Base-by-base conservation (phyloP, 2,888 invertebrate genomes). In the Tenthredo scrophulariae region DNA sequence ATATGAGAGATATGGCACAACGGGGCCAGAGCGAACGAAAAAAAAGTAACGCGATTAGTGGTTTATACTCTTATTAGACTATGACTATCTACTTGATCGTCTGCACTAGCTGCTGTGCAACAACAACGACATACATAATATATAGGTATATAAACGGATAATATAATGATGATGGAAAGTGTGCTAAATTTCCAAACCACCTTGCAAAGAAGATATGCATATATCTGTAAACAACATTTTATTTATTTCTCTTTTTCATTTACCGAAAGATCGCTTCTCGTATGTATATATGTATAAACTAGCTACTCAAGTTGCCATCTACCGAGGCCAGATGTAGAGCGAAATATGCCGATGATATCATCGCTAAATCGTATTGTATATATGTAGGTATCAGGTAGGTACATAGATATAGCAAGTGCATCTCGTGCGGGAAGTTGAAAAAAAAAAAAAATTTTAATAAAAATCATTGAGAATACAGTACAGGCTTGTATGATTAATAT, bases 281-380 rank as follows among this genome's bases (percentile, higher is more conserved):
- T 50, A 50, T 5, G 5, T 70, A 33, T n/a, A n/a, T 33, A 33
- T 37, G n/a, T 18, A 18, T 37, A 37, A 15, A 29, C 70, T 5
- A 37, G 40, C 9, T n/a, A 70, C 18, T 33, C 37, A 70, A 70
- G 33, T 29, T 33, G 26, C 26, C 22, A 62, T 18, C 9, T 18
- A 70, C 7, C 40, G 74, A 75, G 43, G 46, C 46, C 43, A 75
- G 22, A 43, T 75, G 13, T 70, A 70, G 37, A 70, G 70, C 70
- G 46, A 62, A 62, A 50, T 50, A n/a, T 50, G 50, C 50, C 50
- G 50, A 50, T 50, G 50, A 72, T 33, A 72, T 72, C 72, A 72
- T 72, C 40, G 72, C 72, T 43, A 37, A 50, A 50, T 50, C 50
- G 50, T 65, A 65, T 29, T 65, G 0, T 67, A 26, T 65, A 26